Base-by-base conservation (phyloP, 2,888 invertebrate species). In the Strigamia maritima region DNA sequence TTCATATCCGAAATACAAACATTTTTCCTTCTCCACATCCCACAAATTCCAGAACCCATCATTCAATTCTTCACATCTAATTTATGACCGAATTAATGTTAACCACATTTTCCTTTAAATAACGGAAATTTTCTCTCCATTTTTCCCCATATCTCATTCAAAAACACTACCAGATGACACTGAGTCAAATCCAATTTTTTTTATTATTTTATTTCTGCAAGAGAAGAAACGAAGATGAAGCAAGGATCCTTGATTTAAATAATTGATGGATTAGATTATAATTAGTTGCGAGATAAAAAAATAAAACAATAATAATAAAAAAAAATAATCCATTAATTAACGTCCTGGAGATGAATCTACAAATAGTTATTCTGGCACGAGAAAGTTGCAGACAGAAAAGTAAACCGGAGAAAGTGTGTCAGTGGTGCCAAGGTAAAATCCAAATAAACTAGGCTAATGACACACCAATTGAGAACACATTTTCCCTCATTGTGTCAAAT, bases 381-480 rank as follows among this genome's bases (percentile, higher is more conserved):
- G 60, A 65, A 65, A 65, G 24, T 65, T n/a, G 8, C 10, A 24
- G 24, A 65, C 60, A 22, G 24, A 65, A 65, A 65, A 65, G 24
- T 65, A 65, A 65, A 65, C 24, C 22, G 19, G 60, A 22, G 60
- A 65, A 65, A 65, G 60, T 65, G 22, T 65, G 60, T 65, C 60
- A 65, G 60, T 65, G 60, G 60, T 65, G 60, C 60, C 60, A 65
- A 65, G 60, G 60, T 65, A 65, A 65, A 65, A 65, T 65, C 60
- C 60, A 65, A 19, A 19, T 65, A 65, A 35, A 65, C 60, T 65
- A 65, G 60, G 60, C 60, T 65, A 65, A 65, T 65, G 60, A 65
- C 60, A 65, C 60, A 22, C 60, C 60, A 65, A 65, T 65, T 65
- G 60, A 65, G 60, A 65, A 65, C 60, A 19, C 60, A 65, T 24